A percentile compares a stretch with the other conserved stretches of the same genome.
phyloP scores from a whole-genome alignment of 2,113 vertebrate species.

The Sebastes schlegelii region DNA sequence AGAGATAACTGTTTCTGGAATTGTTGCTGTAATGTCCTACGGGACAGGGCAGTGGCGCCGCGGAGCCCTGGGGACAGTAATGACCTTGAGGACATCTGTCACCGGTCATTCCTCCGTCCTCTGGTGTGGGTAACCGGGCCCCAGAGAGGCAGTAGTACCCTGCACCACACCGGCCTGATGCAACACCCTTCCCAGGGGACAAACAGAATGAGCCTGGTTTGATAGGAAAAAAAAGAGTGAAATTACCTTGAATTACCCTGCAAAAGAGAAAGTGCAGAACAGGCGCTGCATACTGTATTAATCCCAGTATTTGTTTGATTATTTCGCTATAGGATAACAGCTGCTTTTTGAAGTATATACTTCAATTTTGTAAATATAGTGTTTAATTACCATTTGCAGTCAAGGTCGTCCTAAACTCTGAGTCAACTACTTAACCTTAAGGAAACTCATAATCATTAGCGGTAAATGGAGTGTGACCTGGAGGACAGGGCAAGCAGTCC shows the following conservation, averaged over 20 bases:
- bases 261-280: background rate
- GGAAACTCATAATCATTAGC: slow-evolving; percentile 32
- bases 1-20: slow-evolving; percentile 75
- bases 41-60: slow-evolving; percentile 83
- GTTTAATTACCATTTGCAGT: background rate
- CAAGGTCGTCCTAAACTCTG: background rate
- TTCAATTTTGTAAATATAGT: background rate
- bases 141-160: slow-evolving; percentile 87
- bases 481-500: slow-evolving; percentile 88
- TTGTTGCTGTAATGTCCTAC: slow-evolving; percentile 85
- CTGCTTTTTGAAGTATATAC: background rate
- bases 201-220: slow-evolving; percentile 86
- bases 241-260: background rate
- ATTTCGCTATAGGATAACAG: background rate
- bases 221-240: background rate
- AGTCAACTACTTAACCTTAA: slow-evolving; percentile 21
- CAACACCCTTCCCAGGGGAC: slow-evolving; percentile 71
- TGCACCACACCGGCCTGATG: slow-evolving; percentile 82
- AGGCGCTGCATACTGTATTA: background rate
- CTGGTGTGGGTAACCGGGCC: slow-evolving; percentile 77
- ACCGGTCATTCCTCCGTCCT: slow-evolving; percentile 80
- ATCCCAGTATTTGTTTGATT: background rate
- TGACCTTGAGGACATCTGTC: slow-evolving; percentile 84
- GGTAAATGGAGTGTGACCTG: slow-evolving; percentile 83
- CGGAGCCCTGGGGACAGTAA: slow-evolving; percentile 87